Evolutionary conservation across 1,140 invertebrate genomes (phyloP).

Genomic region (Drosophila guanche): DNA sequence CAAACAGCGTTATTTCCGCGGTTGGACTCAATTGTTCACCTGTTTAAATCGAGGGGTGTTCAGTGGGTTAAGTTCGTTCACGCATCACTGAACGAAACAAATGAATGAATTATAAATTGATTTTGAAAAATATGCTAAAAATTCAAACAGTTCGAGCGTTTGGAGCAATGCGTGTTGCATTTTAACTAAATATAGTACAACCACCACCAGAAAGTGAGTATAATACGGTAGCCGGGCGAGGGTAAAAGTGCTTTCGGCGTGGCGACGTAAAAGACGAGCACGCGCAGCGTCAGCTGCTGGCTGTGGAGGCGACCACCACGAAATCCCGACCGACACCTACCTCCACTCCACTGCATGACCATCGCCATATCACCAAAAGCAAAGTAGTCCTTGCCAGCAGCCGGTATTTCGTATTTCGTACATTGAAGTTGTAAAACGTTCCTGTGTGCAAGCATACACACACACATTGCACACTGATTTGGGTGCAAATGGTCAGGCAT

Average conservation of each 20-base stretch:
- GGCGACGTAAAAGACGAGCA: conserved; percentile 65
- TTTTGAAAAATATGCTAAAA: conserved; percentile 48
- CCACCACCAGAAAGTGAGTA: background rate
- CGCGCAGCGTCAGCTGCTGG: conserved; percentile 74
- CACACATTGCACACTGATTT: conserved; percentile 8
- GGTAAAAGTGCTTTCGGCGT: conserved; percentile 28
- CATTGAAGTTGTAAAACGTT: conserved; percentile 41
- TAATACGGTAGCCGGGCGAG: background rate
- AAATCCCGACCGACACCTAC: conserved; percentile 48
- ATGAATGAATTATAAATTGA: conserved; percentile 38
- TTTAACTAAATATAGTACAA: too few relatives aligned
- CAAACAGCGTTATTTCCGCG: background rate
- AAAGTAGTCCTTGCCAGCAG: conserved; percentile 41
- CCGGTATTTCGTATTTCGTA: conserved; percentile 41
- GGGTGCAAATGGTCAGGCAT: conserved; percentile 26
- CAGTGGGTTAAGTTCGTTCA: background rate
- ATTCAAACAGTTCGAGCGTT: conserved; percentile 2
- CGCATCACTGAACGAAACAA: background rate
- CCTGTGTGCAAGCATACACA: conserved; percentile 19
- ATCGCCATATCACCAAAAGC: conserved; percentile 7
- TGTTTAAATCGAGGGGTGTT: background rate
- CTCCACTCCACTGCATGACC: conserved; percentile 6
- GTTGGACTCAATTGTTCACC: background rate
- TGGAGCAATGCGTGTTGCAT: background rate
- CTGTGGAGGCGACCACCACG: conserved; percentile 36